These are phyloP conservation scores for Myiothlypis chrysogaster DNA, from an alignment of 2,797 vertebrate genomes.

Conservation along the genomic window DNA sequence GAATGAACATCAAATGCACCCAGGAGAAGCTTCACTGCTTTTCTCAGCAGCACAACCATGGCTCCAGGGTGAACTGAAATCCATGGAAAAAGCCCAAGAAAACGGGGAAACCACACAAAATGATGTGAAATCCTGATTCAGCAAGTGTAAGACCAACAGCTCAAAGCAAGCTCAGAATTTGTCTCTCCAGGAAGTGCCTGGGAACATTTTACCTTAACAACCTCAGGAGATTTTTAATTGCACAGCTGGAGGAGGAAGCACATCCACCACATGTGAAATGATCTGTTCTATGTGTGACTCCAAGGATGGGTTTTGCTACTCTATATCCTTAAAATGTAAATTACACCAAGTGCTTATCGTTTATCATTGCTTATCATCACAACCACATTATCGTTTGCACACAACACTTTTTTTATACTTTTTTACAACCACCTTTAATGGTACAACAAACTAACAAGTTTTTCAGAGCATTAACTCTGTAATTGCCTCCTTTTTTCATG, in stretches of 20 bases:
- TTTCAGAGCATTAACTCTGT: slow-evolving; percentile 34
- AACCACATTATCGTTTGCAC: background rate
- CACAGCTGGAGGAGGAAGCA: background rate
- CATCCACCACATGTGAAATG: background rate
- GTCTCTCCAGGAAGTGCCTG: background rate
- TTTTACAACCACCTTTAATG: background rate
- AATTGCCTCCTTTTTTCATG: background rate
- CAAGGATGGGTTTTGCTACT: background rate
- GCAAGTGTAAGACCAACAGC: background rate
- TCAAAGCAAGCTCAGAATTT: background rate
- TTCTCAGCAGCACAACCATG: background rate
- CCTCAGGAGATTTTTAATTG: background rate
- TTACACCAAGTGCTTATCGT: background rate
- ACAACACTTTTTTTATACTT: background rate
- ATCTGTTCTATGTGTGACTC: rapidly evolving
- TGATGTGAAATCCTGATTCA: background rate
- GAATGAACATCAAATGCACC: background rate
- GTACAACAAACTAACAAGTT: slow-evolving; percentile 1
- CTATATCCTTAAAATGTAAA: background rate
- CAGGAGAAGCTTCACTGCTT: background rate
- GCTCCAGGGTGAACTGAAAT: background rate
- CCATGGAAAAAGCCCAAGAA: background rate
- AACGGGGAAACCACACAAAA: background rate
- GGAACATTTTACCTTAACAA: background rate
- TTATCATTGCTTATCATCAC: background rate